phyloP scores from a whole-genome alignment of 1,140 invertebrate genomes.

The Panulirus ornatus region DNA sequence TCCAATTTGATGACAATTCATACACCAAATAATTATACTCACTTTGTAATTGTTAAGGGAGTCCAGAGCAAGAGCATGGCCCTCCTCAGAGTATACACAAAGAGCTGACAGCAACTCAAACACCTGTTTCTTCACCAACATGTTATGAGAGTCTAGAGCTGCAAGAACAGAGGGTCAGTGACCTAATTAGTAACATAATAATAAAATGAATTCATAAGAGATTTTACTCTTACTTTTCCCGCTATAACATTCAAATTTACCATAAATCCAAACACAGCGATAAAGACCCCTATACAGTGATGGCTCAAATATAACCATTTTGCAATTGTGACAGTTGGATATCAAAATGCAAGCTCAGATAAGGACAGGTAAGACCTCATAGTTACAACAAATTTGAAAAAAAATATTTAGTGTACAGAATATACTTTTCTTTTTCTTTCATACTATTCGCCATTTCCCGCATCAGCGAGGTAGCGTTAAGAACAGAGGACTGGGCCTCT shows the following conservation, averaged over 20 bases:
- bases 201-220: no score
- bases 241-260: no score
- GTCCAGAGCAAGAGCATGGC: conserved; percentile 89
- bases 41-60: conserved; percentile 93
- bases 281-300: no score
- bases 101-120: conserved; percentile 93
- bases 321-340: not conserved
- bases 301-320: no score
- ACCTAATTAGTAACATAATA: no score
- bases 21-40: conserved; percentile 48
- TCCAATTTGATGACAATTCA: not conserved
- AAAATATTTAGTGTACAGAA: not conserved
- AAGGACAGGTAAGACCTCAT: not conserved
- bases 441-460: no score
- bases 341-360: not conserved
- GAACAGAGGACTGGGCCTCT: no score
- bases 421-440: no score
- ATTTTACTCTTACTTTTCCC: no score
- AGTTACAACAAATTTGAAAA: not conserved
- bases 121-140: conserved; percentile 93
- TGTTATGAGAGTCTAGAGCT: conserved; percentile 90
- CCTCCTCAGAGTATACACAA: conserved; percentile 92
- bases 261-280: no score
- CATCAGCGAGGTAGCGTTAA: no score
- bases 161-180: conserved; percentile 77